A percentile compares a stretch with the other conserved stretches of the same genome.
phyloP scores from a whole-genome alignment of 1,140 invertebrate species.

The Ips nitidus region DNA sequence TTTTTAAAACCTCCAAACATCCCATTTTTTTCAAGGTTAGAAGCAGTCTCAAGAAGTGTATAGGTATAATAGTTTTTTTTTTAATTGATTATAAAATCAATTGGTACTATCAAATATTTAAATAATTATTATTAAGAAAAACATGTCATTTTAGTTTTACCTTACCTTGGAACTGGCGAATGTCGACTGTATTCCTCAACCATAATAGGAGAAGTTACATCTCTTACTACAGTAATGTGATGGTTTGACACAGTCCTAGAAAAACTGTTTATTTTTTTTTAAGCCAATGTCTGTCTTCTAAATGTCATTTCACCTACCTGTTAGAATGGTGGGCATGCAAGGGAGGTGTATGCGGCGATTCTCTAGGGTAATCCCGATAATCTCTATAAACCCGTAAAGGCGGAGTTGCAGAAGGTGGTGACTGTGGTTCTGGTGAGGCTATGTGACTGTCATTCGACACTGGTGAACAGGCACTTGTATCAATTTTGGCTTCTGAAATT shows the following conservation, averaged over 20 bases:
- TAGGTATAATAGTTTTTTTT: neutral
- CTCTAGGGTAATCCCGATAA: conserved; percentile 36
- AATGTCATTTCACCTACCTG: conserved; percentile 21
- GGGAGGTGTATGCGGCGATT: conserved; percentile 49
- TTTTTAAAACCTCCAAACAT: too few relatives aligned
- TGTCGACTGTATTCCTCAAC: conserved; percentile 39
- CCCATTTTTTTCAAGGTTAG: too few relatives aligned
- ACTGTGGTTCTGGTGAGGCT: conserved; percentile 46
- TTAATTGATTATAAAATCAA: conserved; percentile 2
- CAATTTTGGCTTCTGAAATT: conserved; percentile 36
- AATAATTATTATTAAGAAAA: conserved; percentile 3
- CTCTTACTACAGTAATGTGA: conserved; percentile 29
- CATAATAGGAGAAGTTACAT: conserved; percentile 40
- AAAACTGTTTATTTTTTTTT: conserved; percentile 4
- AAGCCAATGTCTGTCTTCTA: neutral
- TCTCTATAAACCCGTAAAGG: conserved; percentile 48
- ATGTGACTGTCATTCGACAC: conserved; percentile 50
- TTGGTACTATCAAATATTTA: neutral
- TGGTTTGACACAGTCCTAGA: conserved; percentile 29
- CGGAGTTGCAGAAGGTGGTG: conserved; percentile 58
- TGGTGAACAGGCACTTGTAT: conserved; percentile 46
- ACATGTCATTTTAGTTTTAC: neutral
- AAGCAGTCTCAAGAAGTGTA: neutral
- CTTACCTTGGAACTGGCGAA: conserved; percentile 31
- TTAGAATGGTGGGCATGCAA: conserved; percentile 34